phyloP scores from a whole-genome alignment of 1,140 invertebrate genomes.

The Tetramorium alpestre region DNA sequence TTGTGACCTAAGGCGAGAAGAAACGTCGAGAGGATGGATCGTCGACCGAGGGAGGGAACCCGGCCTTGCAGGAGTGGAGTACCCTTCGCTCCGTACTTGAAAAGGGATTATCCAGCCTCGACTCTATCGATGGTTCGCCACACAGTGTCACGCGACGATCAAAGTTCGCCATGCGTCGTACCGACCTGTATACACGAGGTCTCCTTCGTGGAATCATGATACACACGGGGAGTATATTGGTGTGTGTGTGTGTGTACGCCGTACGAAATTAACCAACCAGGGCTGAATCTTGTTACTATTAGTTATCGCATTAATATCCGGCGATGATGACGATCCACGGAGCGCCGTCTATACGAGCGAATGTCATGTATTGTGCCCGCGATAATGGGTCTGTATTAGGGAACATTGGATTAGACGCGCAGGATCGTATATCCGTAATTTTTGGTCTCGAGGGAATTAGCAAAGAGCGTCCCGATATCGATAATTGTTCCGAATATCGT shows the following conservation, averaged over 20 bases:
- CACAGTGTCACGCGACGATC: slow-evolving; percentile 72
- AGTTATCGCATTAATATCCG: slow-evolving; percentile 73
- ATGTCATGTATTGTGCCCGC: slow-evolving; percentile 4
- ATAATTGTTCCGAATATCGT: background rate
- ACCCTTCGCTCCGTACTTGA: slow-evolving; percentile 65
- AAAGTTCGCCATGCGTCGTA: slow-evolving; percentile 67
- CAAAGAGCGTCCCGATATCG: background rate
- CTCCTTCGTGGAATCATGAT: slow-evolving; percentile 60
- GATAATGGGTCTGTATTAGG: background rate
- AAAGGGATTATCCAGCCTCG: slow-evolving; percentile 72
- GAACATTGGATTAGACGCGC: background rate
- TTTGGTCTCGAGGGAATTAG: slow-evolving; percentile 5
- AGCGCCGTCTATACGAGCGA: background rate
- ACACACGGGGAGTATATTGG: background rate
- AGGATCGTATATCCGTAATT: slow-evolving; percentile 7
- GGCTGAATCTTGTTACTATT: slow-evolving; percentile 72
- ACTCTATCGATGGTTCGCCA: slow-evolving; percentile 69
- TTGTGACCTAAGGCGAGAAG: slow-evolving; percentile 56
- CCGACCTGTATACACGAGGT: slow-evolving; percentile 58
- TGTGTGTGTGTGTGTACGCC: background rate
- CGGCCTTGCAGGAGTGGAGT: slow-evolving; percentile 53
- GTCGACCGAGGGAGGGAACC: slow-evolving; percentile 52
- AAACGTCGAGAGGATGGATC: slow-evolving; percentile 56
- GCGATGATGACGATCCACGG: slow-evolving; percentile 39
- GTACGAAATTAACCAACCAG: slow-evolving; percentile 47